phyloP scores from a whole-genome alignment of 2,888 invertebrate genomes.

The Noctua fimbriata region DNA sequence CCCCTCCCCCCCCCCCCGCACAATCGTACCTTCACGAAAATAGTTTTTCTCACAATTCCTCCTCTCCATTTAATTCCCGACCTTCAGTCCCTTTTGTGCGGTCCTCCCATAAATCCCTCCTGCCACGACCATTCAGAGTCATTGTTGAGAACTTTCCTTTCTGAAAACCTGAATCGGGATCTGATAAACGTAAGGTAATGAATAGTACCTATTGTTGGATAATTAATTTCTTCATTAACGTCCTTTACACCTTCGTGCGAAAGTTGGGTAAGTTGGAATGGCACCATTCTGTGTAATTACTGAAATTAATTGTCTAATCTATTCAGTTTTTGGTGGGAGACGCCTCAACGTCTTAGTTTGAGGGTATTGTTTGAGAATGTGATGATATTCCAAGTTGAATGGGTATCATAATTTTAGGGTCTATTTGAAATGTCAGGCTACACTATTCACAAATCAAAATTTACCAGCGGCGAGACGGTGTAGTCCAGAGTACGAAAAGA shows the following conservation, averaged over 20 bases:
- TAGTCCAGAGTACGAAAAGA: no score
- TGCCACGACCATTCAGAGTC: slow-evolving; percentile 61
- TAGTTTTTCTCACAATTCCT: slow-evolving; percentile 47
- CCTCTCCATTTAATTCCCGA: slow-evolving; percentile 56
- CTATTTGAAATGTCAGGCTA: not conserved
- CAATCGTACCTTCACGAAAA: slow-evolving; percentile 31
- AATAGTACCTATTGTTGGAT: slow-evolving; percentile 83
- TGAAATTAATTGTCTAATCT: slow-evolving; percentile 65
- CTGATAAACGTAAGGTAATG: slow-evolving; percentile 81
- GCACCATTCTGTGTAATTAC: slow-evolving; percentile 66
- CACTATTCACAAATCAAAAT: not conserved
- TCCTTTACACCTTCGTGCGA: slow-evolving; percentile 72
- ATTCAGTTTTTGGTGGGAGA: slow-evolving; percentile 48
- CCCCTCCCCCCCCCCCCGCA: not conserved
- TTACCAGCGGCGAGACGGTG: no score
- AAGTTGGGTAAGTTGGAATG: slow-evolving; percentile 52
- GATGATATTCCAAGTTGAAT: slow-evolving; percentile 26
- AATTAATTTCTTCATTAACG: slow-evolving; percentile 87
- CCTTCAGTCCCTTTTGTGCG: slow-evolving; percentile 73
- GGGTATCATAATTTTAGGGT: slow-evolving; percentile 4
- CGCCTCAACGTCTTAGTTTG: slow-evolving; percentile 29
- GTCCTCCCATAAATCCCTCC: slow-evolving; percentile 78
- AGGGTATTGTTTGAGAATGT: slow-evolving; percentile 41
- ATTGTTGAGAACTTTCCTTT: slow-evolving; percentile 75
- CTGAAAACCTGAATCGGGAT: slow-evolving; percentile 73